These are phyloP conservation scores for Philhelius pedissequus DNA, from an alignment of 2,888 invertebrate genomes.

Conservation along the genomic window DNA sequence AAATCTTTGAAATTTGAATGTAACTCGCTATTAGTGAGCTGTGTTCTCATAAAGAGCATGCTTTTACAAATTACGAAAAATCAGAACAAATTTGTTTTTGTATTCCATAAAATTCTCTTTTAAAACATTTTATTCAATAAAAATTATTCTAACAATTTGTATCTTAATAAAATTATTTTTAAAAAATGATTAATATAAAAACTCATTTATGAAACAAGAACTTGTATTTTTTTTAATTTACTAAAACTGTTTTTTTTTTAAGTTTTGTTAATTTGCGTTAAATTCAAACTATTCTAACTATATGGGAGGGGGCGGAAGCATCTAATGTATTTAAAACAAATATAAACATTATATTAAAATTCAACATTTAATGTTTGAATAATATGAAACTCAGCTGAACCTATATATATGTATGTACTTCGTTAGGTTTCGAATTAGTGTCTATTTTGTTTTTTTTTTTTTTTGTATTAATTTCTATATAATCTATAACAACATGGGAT, in stretches of 20 bases:
- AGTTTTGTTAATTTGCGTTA: conserved; percentile 50
- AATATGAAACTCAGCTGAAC: conserved; percentile 2
- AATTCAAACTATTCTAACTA: conserved; percentile 67
- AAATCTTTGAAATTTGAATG: no score
- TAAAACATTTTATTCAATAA: conserved; percentile 60
- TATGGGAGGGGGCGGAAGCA: conserved; percentile 44
- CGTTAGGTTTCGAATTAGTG: conserved; percentile 9
- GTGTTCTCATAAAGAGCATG: no score
- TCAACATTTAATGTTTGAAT: conserved; percentile 14
- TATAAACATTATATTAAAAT: conserved; percentile 1
- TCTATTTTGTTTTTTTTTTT: not conserved
- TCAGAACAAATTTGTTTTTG: not conserved
- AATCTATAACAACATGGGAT: not conserved
- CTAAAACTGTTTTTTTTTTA: conserved; percentile 6
- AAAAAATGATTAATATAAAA: conserved; percentile 44
- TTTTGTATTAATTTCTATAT: conserved; percentile 6
- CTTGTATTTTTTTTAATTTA: conserved; percentile 5
- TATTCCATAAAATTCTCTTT: conserved; percentile 57
- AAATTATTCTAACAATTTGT: conserved; percentile 51
- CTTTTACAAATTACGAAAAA: not conserved
- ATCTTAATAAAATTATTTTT: conserved; percentile 30
- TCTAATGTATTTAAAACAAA: not conserved
- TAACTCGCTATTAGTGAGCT: no score
- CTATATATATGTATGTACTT: no score
- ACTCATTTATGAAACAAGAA: conserved; percentile 42